Evolutionary conservation across 1,140 invertebrate genomes (phyloP).

Genomic region (Lasaia peninsularis): DNA sequence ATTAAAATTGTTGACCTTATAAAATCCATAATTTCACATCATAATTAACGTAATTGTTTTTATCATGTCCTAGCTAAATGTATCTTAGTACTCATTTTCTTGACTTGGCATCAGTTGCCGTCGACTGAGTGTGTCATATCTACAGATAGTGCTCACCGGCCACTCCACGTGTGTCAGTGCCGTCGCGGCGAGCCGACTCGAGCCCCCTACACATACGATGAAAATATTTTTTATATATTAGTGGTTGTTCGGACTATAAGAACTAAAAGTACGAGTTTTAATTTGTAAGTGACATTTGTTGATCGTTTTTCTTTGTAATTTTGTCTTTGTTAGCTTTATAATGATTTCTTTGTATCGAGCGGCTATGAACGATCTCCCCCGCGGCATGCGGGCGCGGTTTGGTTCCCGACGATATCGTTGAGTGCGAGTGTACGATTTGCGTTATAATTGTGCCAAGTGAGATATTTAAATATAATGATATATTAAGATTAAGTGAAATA

Average conservation of each 20-base stretch:
- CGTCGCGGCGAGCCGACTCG: conserved; percentile 6
- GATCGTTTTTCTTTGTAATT: conserved; percentile 72
- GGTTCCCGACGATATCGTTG: conserved; percentile 44
- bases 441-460: conserved; percentile 74
- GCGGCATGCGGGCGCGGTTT: conserved; percentile 17
- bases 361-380: conserved; percentile 29
- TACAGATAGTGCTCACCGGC: too few species aligned
- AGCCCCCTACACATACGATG: conserved; percentile 18
- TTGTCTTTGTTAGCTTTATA: conserved; percentile 73
- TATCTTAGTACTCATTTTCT: too few species aligned
- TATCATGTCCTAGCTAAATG: too few species aligned
- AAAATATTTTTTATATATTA: conserved; percentile 56
- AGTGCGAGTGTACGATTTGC: conserved; percentile 62
- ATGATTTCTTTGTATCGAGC: conserved; percentile 61
- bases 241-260: conserved; percentile 60
- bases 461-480: conserved; percentile 69
- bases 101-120: too few species aligned
- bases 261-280: conserved; percentile 61
- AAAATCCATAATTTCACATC: too few species aligned
- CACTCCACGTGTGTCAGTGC: not conserved
- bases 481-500: conserved; percentile 74
- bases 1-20: too few species aligned
- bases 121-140: too few species aligned
- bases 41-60: too few species aligned
- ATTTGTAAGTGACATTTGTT: conserved; percentile 73